These are phyloP conservation scores for Esox lucius DNA, from an alignment of 2,797 vertebrate species.

Conservation along the genomic window DNA sequence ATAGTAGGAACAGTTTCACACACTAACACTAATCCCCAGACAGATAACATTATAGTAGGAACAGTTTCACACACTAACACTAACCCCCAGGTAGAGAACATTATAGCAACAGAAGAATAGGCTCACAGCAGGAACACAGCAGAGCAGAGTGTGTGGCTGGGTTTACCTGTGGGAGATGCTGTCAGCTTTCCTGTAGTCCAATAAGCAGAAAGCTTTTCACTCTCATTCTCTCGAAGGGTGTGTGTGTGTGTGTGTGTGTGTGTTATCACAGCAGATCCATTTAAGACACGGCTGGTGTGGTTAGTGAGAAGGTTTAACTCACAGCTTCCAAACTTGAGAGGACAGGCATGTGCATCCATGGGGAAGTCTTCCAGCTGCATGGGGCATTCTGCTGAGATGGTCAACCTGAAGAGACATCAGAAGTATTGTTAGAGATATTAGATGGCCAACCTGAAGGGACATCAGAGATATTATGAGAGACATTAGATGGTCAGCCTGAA, in stretches of 20 bases:
- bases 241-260: constrained; percentile 1
- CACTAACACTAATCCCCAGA: no score
- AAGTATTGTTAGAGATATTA: no score
- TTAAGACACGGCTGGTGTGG: not conserved
- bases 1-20: no score
- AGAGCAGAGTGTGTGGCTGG: not conserved
- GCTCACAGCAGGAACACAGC: not conserved
- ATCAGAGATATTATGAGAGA: no score
- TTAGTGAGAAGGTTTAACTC: constrained; percentile 70
- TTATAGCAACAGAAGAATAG: not conserved
- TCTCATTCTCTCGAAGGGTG: not conserved
- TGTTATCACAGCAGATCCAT: not conserved
- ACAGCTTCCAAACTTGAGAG: constrained; percentile 99
- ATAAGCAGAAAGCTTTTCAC: no score
- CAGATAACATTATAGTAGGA: no score
- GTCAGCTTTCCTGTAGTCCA: no score
- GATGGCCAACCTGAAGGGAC: no score
- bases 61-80: not conserved
- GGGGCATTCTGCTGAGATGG: constrained; percentile 96
- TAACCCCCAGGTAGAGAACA: not conserved
- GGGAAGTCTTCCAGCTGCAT: constrained; percentile 99
- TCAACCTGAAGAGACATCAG: constrained; percentile 77
- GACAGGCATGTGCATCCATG: constrained; percentile 97
- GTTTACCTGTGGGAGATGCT: not conserved
- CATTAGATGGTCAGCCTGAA: no score